Evolutionary conservation across 92 coral and sea anemone genomes (phyloP).

Genomic region (Siderastrea radians): DNA sequence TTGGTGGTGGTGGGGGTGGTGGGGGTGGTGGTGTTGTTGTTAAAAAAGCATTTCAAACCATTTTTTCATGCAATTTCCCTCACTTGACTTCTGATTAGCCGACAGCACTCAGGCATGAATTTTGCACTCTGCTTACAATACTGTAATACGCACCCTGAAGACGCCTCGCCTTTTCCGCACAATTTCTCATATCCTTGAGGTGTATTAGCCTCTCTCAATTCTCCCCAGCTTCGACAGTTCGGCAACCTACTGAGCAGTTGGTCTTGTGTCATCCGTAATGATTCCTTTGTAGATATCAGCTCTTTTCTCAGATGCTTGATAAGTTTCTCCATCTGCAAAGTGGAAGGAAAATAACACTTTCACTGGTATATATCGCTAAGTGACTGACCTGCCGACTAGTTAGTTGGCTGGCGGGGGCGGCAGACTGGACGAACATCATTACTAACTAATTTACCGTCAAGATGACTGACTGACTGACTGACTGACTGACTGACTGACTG

Average conservation of each 20-base stretch:
- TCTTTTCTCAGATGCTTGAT: constrained; percentile 75
- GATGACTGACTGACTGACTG: background rate
- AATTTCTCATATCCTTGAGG: constrained; percentile 27
- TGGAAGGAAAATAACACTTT: background rate
- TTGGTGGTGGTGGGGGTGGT: no score
- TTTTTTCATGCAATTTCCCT: no score
- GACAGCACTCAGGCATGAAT: background rate
- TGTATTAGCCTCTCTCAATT: background rate
- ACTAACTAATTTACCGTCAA: background rate
- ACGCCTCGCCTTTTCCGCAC: constrained; percentile 9
- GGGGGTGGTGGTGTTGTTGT: no score
- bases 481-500: background rate
- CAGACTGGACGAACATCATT: background rate
- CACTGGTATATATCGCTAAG: no score
- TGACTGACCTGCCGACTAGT: no score
- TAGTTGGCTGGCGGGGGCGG: background rate
- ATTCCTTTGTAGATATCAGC: constrained; percentile 74
- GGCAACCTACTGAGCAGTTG: constrained; percentile 54
- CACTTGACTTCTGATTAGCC: no score
- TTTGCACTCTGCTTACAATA: background rate
- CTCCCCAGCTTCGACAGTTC: constrained; percentile 11
- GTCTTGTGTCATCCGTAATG: constrained; percentile 80
- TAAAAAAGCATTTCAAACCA: no score
- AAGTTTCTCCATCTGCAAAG: constrained; percentile 71
- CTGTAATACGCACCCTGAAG: constrained; percentile 36